Evolutionary conservation across 1,140 invertebrate genomes (phyloP).

Genomic region (Paraescarpia echinospica): DNA sequence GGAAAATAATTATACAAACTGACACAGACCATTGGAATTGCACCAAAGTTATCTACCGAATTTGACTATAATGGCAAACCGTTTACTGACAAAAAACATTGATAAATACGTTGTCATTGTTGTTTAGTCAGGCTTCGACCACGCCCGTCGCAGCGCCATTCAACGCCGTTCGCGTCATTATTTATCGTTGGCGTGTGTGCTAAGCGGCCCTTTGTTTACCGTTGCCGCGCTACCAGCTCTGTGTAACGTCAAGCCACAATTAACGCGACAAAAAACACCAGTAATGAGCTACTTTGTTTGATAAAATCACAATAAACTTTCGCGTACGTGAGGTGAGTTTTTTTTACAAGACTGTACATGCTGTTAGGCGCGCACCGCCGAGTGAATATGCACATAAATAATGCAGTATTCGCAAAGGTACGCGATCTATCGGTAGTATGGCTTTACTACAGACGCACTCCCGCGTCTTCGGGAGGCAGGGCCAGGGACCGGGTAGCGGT

Average conservation of each 20-base stretch:
- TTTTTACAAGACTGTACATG: neutral
- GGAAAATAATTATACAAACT: neutral
- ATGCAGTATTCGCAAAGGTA: neutral
- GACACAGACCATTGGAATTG: neutral
- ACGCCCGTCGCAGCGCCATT: neutral
- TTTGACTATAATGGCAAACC: neutral
- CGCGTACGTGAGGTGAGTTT: neutral
- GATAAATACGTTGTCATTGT: neutral
- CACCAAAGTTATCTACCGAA: neutral
- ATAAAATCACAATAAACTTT: neutral
- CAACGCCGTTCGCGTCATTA: neutral
- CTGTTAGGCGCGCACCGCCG: neutral
- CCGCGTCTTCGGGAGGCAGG: neutral
- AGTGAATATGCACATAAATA: neutral
- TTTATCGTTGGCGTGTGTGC: neutral
- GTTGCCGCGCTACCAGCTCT: neutral
- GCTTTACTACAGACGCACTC: too few species aligned
- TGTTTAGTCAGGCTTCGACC: neutral
- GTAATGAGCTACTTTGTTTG: neutral
- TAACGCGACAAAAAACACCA: constrained; percentile 4
- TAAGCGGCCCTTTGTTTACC: constrained; percentile 3
- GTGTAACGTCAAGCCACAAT: neutral
- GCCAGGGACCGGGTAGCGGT: neutral
- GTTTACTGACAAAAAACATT: neutral
- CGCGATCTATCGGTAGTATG: too few species aligned